phyloP scores from a whole-genome alignment of 2,888 invertebrate species.

The Agrochola lota region DNA sequence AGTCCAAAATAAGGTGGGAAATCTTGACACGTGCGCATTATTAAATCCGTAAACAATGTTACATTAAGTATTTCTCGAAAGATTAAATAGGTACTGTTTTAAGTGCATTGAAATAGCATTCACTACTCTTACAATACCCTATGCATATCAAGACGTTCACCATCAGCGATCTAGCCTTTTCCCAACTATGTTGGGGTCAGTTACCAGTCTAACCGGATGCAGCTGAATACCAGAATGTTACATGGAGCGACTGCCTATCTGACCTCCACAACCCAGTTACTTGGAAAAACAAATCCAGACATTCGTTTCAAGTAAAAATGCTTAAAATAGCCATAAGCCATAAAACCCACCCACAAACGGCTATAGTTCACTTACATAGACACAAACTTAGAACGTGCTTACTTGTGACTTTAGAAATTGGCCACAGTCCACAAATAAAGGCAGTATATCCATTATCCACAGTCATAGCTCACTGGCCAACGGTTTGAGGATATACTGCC shows the following conservation, averaged over 20 bases:
- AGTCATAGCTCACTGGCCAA: constrained; percentile 46
- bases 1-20: too few relatives aligned
- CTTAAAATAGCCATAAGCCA: constrained; percentile 1
- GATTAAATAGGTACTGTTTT: too few relatives aligned
- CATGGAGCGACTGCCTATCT: not conserved
- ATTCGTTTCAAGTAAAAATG: not conserved
- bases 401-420: constrained; percentile 45
- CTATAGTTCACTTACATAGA: not conserved
- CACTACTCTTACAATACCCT: too few relatives aligned
- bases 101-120: too few relatives aligned
- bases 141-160: too few relatives aligned
- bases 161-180: not conserved
- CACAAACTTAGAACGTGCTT: constrained; percentile 30
- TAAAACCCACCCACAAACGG: constrained; percentile 11
- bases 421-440: constrained; percentile 50
- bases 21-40: too few relatives aligned
- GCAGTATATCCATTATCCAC: constrained; percentile 37
- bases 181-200: too few relatives aligned
- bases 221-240: too few relatives aligned
- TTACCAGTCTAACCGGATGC: not conserved
- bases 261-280: not conserved
- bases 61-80: too few relatives aligned
- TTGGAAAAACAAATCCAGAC: not conserved
- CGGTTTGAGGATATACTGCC: constrained; percentile 46
- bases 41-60: too few relatives aligned